phyloP scores from a whole-genome alignment of 2,797 vertebrate genomes.

The Oceanodroma leucorhoa region DNA sequence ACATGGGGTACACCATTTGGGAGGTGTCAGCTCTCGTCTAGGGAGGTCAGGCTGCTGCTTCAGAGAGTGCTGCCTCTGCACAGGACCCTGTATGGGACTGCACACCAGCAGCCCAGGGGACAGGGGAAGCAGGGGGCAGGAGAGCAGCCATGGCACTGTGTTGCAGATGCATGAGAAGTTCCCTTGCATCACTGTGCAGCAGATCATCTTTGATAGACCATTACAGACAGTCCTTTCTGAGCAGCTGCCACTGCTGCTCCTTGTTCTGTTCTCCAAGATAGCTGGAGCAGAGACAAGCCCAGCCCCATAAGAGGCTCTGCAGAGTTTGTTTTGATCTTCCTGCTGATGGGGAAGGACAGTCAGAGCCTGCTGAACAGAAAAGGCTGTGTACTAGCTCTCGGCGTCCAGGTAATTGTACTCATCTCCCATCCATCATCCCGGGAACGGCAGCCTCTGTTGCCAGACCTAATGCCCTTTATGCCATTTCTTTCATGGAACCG shows the following conservation, averaged over 20 bases:
- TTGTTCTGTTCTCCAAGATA: background rate
- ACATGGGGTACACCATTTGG: accelerated
- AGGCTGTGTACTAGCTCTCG: background rate
- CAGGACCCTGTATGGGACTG: background rate
- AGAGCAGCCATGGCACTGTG: accelerated
- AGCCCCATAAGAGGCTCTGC: background rate
- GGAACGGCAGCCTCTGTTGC: background rate
- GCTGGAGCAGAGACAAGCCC: background rate
- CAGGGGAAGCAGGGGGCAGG: background rate
- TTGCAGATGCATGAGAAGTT: background rate
- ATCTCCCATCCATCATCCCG: constrained; percentile 19
- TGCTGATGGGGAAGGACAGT: constrained; percentile 21
- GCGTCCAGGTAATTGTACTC: constrained; percentile 22
- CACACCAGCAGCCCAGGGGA: background rate
- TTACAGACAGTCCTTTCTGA: background rate
- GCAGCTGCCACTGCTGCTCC: background rate
- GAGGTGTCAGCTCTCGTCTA: background rate
- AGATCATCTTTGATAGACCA: background rate
- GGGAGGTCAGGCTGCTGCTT: background rate
- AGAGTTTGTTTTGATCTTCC: constrained; percentile 18
- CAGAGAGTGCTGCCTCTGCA: background rate
- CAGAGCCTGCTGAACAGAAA: constrained; percentile 15
- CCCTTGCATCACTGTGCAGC: background rate
- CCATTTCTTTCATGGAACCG: constrained; percentile 9
- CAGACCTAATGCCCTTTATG: constrained; percentile 15